Evolutionary conservation across 2,797 vertebrate genomes (phyloP), one percentile per base, ranked within the genome.

Genomic region (Gallinago solitaria): DNA sequence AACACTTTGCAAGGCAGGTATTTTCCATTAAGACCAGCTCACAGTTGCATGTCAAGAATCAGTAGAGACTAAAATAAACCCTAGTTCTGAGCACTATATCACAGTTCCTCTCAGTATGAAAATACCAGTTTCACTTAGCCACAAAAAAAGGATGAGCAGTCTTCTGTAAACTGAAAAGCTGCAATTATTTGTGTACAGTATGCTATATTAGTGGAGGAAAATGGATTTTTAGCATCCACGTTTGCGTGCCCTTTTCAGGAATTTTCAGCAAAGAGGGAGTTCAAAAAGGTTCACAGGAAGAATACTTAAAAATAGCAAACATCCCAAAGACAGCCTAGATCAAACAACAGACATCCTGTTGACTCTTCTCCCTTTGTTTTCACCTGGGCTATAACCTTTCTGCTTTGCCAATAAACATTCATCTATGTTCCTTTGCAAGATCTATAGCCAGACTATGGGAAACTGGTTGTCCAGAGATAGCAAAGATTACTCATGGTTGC

Each of bases 261-360:
- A 90, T 92, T 71, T 75, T 94, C 87, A 95, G 35, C 50, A 85
- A 69, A 91, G 39, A 32, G 56, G 56, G 81, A 96, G 92, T 92
- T 96, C 85, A 95, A 82, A 94, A 90, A 87, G 80, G 83, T 85
- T 90, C 63, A 92, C 90, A 94, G 97, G 97, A 97, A 98, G 83
- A 90, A 77, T 64, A 78, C 21, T 95, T 96, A 97, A 94, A 96
- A 96, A 93, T 93, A 94, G 51, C 24, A 1, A 30, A 2, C 1
- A 5, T 78, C 77, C 76, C 85, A 25, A 69, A 93, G 93, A 93
- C 83, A 13, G 16, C 76, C 75, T 33, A 88, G 94, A 94, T 95
- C 93, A 68, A 91, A 70, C 80, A 94, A 74, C 81, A 87, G 87
- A 96, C 94, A 96, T 97, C 96, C 97, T 97, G 96, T 96, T 95